Conservation (phyloP, 2,113 vertebrate genomes). For the Cryptotis parvus region DNA sequence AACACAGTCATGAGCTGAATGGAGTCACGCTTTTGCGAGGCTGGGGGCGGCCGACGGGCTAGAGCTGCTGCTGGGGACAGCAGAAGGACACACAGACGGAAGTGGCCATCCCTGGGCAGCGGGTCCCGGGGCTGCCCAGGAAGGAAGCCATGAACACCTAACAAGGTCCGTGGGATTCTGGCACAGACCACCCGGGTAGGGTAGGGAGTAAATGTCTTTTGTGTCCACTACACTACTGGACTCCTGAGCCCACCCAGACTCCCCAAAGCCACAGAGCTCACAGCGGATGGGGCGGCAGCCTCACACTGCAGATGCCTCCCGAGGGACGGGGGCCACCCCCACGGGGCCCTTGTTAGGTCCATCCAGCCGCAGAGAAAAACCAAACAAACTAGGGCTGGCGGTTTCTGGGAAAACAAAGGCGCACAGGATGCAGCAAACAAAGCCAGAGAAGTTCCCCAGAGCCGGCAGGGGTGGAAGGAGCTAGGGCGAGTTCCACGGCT, state of each 20-base stretch:
- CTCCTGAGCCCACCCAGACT: background rate
- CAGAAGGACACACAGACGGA: background rate
- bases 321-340: background rate
- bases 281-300: background rate
- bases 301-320: background rate
- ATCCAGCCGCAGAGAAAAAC: conserved; percentile 30
- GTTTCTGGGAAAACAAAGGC: conserved; percentile 66
- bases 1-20: background rate
- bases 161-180: background rate
- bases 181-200: background rate
- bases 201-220: background rate
- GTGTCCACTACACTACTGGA: background rate
- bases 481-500: conserved; percentile 38
- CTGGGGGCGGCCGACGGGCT: background rate
- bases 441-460: background rate
- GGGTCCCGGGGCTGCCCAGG: background rate
- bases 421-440: background rate
- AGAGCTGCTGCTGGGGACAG: background rate
- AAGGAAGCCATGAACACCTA: background rate
- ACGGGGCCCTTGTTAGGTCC: background rate
- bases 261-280: background rate
- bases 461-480: conserved; percentile 36
- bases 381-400: conserved; percentile 11
- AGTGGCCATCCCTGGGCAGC: background rate
- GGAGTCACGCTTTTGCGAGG: background rate